Evolutionary conservation across 1,140 invertebrate genomes (phyloP).

Genomic region (Harlomillsia oculata): DNA sequence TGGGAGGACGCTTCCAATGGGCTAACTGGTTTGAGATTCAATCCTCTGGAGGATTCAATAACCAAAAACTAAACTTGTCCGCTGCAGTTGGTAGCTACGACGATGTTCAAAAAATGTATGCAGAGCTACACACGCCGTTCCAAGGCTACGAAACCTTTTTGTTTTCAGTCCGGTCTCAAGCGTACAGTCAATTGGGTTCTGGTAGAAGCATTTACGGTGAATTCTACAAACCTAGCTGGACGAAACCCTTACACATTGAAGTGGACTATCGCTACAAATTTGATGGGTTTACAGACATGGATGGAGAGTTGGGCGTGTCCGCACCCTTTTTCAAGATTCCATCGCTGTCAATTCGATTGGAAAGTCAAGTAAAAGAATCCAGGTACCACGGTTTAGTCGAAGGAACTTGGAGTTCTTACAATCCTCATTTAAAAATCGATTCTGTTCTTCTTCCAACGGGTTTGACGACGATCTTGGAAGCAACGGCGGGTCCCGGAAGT

Average conservation of each 20-base stretch:
- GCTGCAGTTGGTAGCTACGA: slow-evolving; percentile 18
- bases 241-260: slow-evolving; percentile 27
- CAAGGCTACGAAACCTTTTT: slow-evolving; percentile 29
- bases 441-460: slow-evolving; percentile 21
- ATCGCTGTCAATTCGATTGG: slow-evolving; percentile 3
- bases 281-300: slow-evolving; percentile 28
- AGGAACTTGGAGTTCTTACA: slow-evolving; percentile 23
- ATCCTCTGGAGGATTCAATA: slow-evolving; percentile 29
- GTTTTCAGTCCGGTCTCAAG: slow-evolving; percentile 29
- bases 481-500: neutral
- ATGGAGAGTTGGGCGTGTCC: slow-evolving; percentile 28
- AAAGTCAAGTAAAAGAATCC: slow-evolving; percentile 18
- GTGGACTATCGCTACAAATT: slow-evolving; percentile 36
- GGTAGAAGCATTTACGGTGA: slow-evolving; percentile 36
- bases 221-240: slow-evolving; percentile 31
- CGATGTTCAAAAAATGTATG: slow-evolving; percentile 8
- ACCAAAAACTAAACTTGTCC: slow-evolving; percentile 26
- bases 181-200: slow-evolving; percentile 29
- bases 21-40: slow-evolving; percentile 24
- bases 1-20: slow-evolving; percentile 25
- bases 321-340: slow-evolving; percentile 23
- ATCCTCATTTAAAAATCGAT: slow-evolving; percentile 28
- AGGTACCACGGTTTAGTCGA: slow-evolving; percentile 30
- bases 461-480: slow-evolving; percentile 27
- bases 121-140: slow-evolving; percentile 34